Percentiles rank a stretch among this genome's conserved stretches.
These are phyloP conservation scores for Calliopum simillimum DNA, from an alignment of 2,888 invertebrate genomes.

Conservation along the genomic window DNA sequence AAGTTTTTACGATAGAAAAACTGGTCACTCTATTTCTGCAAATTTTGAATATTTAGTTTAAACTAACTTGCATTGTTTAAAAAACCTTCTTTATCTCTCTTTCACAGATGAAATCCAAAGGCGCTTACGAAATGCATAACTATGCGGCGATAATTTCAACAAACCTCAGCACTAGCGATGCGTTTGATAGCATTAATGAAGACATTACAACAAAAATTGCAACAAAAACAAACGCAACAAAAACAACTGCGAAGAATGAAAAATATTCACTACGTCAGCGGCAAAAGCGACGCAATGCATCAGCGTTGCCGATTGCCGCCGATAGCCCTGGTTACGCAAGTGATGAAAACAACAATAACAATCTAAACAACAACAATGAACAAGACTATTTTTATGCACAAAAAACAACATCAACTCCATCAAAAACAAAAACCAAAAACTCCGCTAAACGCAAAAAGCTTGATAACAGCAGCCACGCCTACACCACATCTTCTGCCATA, in stretches of 20 bases:
- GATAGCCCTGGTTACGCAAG: constrained; percentile 42
- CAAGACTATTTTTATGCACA: constrained; percentile 6
- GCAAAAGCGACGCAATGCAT: constrained; percentile 71
- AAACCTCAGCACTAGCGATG: constrained; percentile 10
- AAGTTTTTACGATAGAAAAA: too few species aligned
- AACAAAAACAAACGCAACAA: constrained; percentile 48
- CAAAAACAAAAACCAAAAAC: constrained; percentile 2
- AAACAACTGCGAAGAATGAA: constrained; percentile 58
- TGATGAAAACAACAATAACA: constrained; percentile 33
- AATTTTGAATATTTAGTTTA: too few species aligned
- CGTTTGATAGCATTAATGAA: neutral
- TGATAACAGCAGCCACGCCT: constrained; percentile 36
- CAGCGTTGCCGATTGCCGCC: constrained; percentile 59
- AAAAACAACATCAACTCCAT: constrained; percentile 6
- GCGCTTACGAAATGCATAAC: constrained; percentile 55
- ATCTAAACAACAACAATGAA: constrained; percentile 20
- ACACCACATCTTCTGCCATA: too few species aligned
- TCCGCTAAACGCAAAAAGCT: constrained; percentile 18
- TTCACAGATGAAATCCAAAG: constrained; percentile 52
- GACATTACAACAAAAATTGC: constrained; percentile 31
- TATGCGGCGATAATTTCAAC: constrained; percentile 45
- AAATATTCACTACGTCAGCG: constrained; percentile 78
- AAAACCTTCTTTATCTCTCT: neutral
- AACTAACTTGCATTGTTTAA: too few species aligned
- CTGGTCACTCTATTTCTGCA: too few species aligned